Evolutionary conservation across 2,797 vertebrate species (phyloP), one percentile per base, ranked within the genome.

Genomic region (Steatocranus sp.): DNA sequence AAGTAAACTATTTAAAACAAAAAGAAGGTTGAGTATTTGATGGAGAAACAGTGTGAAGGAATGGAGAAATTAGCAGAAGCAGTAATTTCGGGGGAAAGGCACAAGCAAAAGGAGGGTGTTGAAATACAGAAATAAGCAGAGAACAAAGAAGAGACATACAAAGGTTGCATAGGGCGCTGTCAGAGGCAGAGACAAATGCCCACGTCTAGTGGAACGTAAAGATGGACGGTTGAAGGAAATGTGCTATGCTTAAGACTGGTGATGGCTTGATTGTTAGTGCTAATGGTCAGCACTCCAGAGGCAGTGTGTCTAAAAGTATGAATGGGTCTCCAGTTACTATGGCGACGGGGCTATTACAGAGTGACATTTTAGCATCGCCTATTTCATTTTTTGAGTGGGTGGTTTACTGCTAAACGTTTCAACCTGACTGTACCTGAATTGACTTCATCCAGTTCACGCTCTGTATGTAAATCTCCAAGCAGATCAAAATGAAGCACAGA

Each of bases 271-370:
- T 51, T 86, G 53, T 89, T 80, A 30, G 78, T 20, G 70, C 70
- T 88, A 88, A 90, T 88, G 90, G 88, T 88, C 92, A 92, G 81
- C 17, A 54, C 76, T 85, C 80, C 75, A 82, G 77, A 86, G 82
- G 76, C 81, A 73, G 83, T 20, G 25, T 83, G 82, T 80, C 86
- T 76, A 89, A 87, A 83, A 88, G 90, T 61, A 84, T 41, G n/a
- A 85, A 78, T 8, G 6, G 84, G 76, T 85, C 86, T 83, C 76
- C 78, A 38, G 94, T 95, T 93, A 88, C 94, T 89, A 94, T 92
- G 89, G 89, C n/a, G 75, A 95, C 89, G 2, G 83, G 61, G 75
- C 85, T 86, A 86, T 92, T 90, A 86, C 78, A 82, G 84, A 83
- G 87, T 84, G 79, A 88, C 87, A 89, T 91, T 90, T 89, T 54